Conservation (phyloP, 2,888 invertebrate genomes). For the Lepetodrilus schrolli region DNA sequence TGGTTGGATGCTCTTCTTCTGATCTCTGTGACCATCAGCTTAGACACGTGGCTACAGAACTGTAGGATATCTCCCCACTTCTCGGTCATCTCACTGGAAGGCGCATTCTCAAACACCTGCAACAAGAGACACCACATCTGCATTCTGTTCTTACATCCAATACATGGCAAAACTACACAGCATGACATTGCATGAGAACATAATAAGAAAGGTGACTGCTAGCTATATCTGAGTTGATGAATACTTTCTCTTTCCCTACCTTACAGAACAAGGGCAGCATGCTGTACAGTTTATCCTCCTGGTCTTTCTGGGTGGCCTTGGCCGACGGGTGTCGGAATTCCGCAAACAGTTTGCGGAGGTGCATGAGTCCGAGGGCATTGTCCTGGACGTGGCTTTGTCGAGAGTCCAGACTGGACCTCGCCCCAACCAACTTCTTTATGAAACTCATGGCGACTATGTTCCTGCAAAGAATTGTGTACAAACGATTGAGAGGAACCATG, state of each 20-base stretch:
- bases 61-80: slow-evolving; percentile 97
- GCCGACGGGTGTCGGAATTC: slow-evolving; percentile 92
- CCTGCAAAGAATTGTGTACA: slow-evolving; percentile 15
- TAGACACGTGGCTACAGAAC: slow-evolving; percentile 94
- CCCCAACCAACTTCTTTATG: slow-evolving; percentile 89
- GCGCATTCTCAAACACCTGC: slow-evolving; percentile 93
- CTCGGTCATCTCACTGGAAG: slow-evolving; percentile 96
- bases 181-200: background rate
- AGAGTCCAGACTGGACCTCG: slow-evolving; percentile 74
- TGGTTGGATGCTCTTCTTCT: slow-evolving; percentile 95
- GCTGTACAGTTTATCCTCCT: slow-evolving; percentile 93
- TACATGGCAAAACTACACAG: background rate
- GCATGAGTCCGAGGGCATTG: slow-evolving; percentile 93
- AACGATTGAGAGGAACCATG: background rate
- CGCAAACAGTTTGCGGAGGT: slow-evolving; percentile 94
- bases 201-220: too few species aligned
- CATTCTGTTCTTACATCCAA: background rate
- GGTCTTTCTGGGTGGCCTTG: slow-evolving; percentile 68
- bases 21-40: slow-evolving; percentile 97
- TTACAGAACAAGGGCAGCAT: slow-evolving; percentile 99
- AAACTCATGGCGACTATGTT: slow-evolving; percentile 83
- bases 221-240: too few species aligned
- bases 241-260: too few species aligned
- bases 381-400: slow-evolving; percentile 58
- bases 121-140: slow-evolving; percentile 43